Conservation (phyloP, 2,113 vertebrate species). For the Glaucomys volans region DNA sequence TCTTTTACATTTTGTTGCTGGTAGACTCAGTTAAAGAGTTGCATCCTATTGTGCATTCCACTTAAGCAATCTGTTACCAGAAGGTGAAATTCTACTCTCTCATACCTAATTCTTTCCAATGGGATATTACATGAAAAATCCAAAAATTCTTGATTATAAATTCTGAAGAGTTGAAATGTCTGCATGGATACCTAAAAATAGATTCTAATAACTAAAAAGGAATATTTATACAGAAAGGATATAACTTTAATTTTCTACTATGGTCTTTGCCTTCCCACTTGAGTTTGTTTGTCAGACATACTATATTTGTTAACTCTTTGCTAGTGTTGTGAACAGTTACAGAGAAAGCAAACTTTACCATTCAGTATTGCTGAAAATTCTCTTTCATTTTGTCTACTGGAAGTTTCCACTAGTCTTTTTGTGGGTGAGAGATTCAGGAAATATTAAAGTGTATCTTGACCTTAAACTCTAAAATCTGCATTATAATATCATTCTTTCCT, state of each 20-base stretch:
- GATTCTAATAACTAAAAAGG: neutral
- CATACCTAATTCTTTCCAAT: neutral
- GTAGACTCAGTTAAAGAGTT: neutral
- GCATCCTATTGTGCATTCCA: neutral
- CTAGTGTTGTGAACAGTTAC: neutral
- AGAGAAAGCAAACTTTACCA: neutral
- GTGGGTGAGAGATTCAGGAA: neutral
- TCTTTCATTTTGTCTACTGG: neutral
- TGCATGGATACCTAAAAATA: neutral
- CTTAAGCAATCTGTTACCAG: neutral
- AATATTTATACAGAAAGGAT: neutral
- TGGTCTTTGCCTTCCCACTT: neutral
- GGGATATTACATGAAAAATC: neutral
- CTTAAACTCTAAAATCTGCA: neutral
- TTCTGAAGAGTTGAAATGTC: neutral
- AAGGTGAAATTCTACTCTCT: neutral
- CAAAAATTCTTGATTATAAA: neutral
- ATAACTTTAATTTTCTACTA: neutral
- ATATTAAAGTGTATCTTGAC: conserved; percentile 6
- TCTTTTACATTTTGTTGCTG: neutral
- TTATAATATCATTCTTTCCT: neutral
- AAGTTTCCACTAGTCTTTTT: neutral
- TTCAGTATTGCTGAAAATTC: neutral
- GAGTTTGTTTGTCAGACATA: neutral
- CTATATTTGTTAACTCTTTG: neutral